Evolutionary conservation across 2,113 vertebrate genomes (phyloP).

Genomic region (Noctilio leporinus): DNA sequence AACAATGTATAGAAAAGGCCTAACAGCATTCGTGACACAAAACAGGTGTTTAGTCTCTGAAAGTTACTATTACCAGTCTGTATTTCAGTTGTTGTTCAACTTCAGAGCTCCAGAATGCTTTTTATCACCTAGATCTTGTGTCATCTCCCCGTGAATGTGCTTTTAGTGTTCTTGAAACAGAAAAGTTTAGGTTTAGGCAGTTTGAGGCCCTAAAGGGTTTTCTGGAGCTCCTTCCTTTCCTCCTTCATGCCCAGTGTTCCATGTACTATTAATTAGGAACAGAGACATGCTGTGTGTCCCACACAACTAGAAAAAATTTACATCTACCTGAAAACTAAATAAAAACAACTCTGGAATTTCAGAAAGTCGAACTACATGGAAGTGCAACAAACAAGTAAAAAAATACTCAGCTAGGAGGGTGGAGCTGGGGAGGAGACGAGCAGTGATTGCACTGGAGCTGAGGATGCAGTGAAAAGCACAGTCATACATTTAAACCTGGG

Average conservation of each 20-base stretch:
- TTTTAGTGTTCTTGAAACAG: constrained; percentile 28
- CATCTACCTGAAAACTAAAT: too few species aligned
- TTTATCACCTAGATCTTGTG: background rate
- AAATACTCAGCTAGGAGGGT: too few species aligned
- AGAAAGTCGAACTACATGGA: too few species aligned
- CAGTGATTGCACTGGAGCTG: too few species aligned
- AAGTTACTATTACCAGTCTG: background rate
- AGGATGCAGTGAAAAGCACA: too few species aligned
- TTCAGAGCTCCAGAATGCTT: background rate
- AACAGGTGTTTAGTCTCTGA: background rate
- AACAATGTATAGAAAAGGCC: background rate
- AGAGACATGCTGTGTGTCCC: too few species aligned
- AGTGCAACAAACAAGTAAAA: too few species aligned
- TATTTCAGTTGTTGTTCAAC: background rate
- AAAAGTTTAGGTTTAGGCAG: constrained; percentile 30
- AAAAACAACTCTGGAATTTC: too few species aligned
- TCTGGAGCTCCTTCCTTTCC: constrained; percentile 12
- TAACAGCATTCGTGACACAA: background rate
- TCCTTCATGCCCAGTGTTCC: background rate
- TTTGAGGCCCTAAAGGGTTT: constrained; percentile 15
- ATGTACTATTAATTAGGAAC: constrained; percentile 54
- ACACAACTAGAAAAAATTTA: too few species aligned
- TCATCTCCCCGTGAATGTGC: background rate
- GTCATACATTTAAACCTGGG: too few species aligned
- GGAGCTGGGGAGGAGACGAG: too few species aligned